These are phyloP conservation scores for Anolis apletophallus DNA, from an alignment of 2,797 vertebrate genomes.

Conservation along the genomic window DNA sequence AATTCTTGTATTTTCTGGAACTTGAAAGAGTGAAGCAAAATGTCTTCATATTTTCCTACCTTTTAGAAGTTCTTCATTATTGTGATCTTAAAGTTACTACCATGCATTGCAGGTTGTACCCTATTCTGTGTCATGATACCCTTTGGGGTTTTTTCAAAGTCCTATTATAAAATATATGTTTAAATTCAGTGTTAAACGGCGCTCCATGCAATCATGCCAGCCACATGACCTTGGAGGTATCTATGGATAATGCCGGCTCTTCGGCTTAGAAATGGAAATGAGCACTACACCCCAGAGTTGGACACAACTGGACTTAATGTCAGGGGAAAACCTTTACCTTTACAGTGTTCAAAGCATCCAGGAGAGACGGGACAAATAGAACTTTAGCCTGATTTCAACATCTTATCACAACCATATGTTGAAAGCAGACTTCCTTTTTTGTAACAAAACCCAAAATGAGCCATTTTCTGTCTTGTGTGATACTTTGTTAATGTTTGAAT, in stretches of 20 bases:
- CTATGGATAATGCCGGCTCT: too few species aligned
- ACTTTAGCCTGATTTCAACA: neutral
- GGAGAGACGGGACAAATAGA: neutral
- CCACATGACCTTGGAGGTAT: too few species aligned
- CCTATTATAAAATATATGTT: neutral
- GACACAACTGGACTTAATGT: too few species aligned
- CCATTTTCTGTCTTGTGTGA: neutral
- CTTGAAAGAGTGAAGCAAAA: neutral
- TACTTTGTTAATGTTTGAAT: neutral
- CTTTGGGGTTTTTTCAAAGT: neutral
- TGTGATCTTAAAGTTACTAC: neutral
- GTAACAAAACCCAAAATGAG: neutral
- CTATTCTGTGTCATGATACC: neutral
- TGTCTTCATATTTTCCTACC: neutral
- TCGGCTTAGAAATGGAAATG: too few species aligned
- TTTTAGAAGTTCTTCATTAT: neutral
- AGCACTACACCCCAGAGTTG: too few species aligned
- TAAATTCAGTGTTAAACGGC: neutral
- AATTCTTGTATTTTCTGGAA: neutral
- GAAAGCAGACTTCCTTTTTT: neutral
- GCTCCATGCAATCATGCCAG: too few species aligned
- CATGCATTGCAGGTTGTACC: neutral
- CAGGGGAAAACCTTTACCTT: too few species aligned
- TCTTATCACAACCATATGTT: neutral
- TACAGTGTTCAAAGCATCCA: neutral